Percentiles rank a stretch among this genome's conserved stretches.
Evolutionary conservation across 1,140 invertebrate species (phyloP).

Genomic region (Patella vulgata): DNA sequence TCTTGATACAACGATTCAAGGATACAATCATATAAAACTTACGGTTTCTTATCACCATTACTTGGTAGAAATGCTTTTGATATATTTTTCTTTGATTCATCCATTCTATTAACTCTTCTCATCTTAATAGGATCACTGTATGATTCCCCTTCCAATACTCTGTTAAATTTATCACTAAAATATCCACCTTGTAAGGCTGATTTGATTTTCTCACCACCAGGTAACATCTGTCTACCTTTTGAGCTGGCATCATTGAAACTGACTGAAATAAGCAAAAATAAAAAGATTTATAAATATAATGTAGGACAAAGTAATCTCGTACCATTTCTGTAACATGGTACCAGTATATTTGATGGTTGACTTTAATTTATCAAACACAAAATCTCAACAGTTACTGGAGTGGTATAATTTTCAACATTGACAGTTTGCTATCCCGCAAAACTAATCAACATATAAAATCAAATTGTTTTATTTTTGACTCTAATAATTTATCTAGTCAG

Average conservation of each 20-base stretch:
- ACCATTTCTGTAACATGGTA: no score
- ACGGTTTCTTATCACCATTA: slow-evolving; percentile 63
- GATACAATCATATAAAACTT: slow-evolving; percentile 28
- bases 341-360: no score
- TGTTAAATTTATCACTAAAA: slow-evolving; percentile 59
- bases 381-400: no score
- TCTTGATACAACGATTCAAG: no score
- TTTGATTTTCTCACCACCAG: slow-evolving; percentile 56
- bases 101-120: slow-evolving; percentile 52
- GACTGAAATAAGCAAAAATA: slow-evolving; percentile 42
- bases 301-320: no score
- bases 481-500: no score
- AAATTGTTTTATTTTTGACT: no score
- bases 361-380: no score
- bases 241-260: slow-evolving; percentile 61
- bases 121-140: slow-evolving; percentile 65
- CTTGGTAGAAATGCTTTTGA: slow-evolving; percentile 64
- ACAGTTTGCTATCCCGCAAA: no score
- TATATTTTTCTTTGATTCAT: slow-evolving; percentile 63
- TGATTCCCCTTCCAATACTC: slow-evolving; percentile 63
- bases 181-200: slow-evolving; percentile 62
- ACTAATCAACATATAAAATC: no score
- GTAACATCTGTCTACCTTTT: slow-evolving; percentile 65
- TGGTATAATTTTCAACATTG: no score
- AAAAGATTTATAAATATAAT: background rate